phyloP scores from a whole-genome alignment of 1,140 invertebrate species.

The Meloidogyne chitwoodi region DNA sequence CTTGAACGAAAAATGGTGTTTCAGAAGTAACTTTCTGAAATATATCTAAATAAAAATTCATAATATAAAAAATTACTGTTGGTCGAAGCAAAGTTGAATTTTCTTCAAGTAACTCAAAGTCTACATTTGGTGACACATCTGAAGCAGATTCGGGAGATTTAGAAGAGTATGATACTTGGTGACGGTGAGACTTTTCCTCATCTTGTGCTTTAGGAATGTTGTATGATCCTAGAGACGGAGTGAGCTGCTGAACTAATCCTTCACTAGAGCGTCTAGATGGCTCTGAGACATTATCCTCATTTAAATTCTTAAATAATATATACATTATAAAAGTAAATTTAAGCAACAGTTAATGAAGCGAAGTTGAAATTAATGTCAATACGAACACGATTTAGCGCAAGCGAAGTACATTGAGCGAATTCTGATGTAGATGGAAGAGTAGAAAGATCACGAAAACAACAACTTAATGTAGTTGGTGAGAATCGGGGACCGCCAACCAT shows the following conservation, averaged over 20 bases:
- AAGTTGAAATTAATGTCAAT: slow-evolving; percentile 18
- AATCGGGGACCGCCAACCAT: slow-evolving; percentile 41
- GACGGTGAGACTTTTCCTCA: background rate
- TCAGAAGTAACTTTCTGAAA: background rate
- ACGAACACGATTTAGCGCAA: background rate
- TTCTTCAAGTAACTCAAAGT: background rate
- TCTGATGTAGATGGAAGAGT: background rate
- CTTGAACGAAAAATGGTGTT: background rate
- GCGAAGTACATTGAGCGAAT: background rate
- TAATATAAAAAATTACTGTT: background rate
- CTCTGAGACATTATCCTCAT: background rate
- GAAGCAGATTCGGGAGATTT: background rate
- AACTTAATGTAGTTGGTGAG: slow-evolving; percentile 27
- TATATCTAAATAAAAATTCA: background rate
- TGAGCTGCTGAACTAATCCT: background rate
- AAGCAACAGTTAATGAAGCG: background rate
- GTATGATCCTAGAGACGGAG: slow-evolving; percentile 13
- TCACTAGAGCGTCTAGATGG: background rate
- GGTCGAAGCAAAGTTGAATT: background rate
- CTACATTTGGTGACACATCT: background rate
- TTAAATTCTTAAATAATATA: background rate
- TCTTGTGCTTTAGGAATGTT: slow-evolving; percentile 5
- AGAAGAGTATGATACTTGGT: background rate
- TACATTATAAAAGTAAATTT: background rate
- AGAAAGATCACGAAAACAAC: slow-evolving; percentile 35